phyloP scores from a whole-genome alignment of 37 sponge, comb jelly and placozoan genomes.

The Oscarella lobularis region DNA sequence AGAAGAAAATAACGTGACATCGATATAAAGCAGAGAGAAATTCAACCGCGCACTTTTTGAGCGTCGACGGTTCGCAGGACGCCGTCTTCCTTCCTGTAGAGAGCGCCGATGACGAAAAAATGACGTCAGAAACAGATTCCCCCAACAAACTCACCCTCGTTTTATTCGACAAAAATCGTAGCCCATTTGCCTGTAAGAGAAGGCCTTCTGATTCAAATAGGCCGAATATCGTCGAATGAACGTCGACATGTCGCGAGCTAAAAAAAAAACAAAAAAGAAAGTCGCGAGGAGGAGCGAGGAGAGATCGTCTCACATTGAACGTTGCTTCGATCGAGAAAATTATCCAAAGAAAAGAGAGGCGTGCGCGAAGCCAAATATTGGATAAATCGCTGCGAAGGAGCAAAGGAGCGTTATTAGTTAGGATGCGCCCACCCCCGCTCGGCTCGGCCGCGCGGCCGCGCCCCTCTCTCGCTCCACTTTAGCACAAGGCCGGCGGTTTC shows the following conservation, averaged over 20 bases:
- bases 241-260: constrained; percentile 52
- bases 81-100: constrained; percentile 25
- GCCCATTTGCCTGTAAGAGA: constrained; percentile 39
- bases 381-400: constrained; percentile 46
- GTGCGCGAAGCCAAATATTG: constrained; percentile 76
- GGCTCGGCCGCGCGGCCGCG: too few species aligned
- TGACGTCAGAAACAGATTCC: too few species aligned
- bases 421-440: too few species aligned
- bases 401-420: too few species aligned
- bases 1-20: background rate
- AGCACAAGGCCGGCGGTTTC: too few species aligned
- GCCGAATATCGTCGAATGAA: constrained; percentile 51
- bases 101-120: constrained; percentile 11
- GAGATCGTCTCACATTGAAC: constrained; percentile 15
- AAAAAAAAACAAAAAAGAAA: background rate
- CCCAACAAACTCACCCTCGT: background rate
- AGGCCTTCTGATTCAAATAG: constrained; percentile 32
- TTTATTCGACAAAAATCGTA: constrained; percentile 55
- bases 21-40: too few species aligned
- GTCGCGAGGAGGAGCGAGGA: background rate
- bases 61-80: constrained; percentile 35
- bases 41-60: constrained; percentile 41
- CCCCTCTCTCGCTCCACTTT: too few species aligned
- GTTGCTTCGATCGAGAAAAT: constrained; percentile 33
- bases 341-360: constrained; percentile 28